These are phyloP conservation scores for Pteronura brasiliensis DNA, from an alignment of 2,113 vertebrate genomes.

Conservation along the genomic window DNA sequence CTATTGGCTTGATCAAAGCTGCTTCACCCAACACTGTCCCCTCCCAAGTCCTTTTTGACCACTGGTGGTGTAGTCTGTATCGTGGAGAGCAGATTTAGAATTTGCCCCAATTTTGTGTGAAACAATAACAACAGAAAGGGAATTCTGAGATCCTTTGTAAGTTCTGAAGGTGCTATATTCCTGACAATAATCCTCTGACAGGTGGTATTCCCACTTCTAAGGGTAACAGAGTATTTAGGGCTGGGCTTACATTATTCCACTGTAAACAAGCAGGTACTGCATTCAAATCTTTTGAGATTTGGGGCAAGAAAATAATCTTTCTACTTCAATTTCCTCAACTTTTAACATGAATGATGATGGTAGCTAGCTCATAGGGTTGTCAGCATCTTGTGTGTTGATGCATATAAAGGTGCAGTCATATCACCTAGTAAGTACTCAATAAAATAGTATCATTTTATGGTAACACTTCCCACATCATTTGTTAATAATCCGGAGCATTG, in stretches of 20 bases:
- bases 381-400: not conserved
- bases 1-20: not conserved
- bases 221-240: not conserved
- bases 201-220: not conserved
- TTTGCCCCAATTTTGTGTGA: not conserved
- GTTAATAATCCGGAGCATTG: not conserved
- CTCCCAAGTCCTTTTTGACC: not conserved
- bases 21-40: not conserved
- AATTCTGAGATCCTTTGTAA: not conserved
- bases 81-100: not conserved
- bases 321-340: not conserved
- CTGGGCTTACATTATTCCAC: not conserved
- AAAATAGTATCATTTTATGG: not conserved
- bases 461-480: not conserved
- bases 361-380: not conserved
- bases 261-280: not conserved
- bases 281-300: not conserved
- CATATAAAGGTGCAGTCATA: not conserved
- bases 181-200: not conserved
- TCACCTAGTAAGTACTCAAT: not conserved
- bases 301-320: slow-evolving; percentile 6
- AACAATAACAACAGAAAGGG: not conserved
- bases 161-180: not conserved
- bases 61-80: not conserved
- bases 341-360: not conserved